Conservation (phyloP, 2,113 vertebrate species). For the Boulengeromyrus knoepffleri region DNA sequence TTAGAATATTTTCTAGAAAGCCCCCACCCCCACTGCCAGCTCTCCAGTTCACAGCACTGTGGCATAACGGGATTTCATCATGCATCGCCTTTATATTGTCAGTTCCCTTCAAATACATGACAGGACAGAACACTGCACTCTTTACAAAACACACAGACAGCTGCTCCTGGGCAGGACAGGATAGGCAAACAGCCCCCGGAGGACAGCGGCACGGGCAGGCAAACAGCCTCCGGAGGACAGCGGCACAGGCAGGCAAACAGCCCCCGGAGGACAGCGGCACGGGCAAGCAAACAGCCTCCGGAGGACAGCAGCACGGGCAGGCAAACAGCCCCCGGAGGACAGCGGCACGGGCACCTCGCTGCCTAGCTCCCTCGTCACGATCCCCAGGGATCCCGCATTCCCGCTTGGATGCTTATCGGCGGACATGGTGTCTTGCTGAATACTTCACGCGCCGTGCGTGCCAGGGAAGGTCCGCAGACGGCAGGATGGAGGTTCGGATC, state of each 20-base stretch:
- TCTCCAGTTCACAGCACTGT: neutral
- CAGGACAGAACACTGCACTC: neutral
- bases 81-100: neutral
- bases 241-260: no score
- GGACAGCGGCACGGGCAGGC: no score
- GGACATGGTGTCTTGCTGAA: constrained; percentile 31
- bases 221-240: no score
- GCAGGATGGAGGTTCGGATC: constrained; percentile 18
- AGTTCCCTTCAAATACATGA: neutral
- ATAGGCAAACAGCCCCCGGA: neutral
- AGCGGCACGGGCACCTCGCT: neutral
- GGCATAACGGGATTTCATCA: neutral
- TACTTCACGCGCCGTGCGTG: constrained; percentile 37
- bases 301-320: no score
- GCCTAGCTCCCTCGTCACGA: neutral
- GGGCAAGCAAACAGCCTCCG: no score
- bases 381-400: neutral
- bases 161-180: neutral
- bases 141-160: neutral
- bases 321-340: neutral
- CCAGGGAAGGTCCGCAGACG: neutral
- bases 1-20: neutral
- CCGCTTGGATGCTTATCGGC: neutral
- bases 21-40: neutral
- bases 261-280: no score